Percentiles rank a stretch among this genome's conserved stretches.
Evolutionary conservation across 2,797 vertebrate genomes (phyloP).

Genomic region (Gambelia wislizenii): DNA sequence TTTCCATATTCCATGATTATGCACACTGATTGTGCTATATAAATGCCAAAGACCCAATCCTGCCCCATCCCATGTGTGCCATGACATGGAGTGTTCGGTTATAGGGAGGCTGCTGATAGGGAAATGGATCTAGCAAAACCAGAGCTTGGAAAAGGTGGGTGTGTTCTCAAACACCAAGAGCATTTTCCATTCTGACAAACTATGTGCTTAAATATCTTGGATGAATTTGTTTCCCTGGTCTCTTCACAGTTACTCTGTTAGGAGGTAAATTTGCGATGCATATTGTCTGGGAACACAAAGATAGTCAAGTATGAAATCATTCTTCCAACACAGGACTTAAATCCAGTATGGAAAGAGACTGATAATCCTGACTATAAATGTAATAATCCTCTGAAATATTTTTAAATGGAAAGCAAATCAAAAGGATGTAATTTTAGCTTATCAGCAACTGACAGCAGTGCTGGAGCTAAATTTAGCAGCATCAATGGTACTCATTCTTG

Average conservation of each 20-base stretch:
- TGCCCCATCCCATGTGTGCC: background rate
- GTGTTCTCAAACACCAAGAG: background rate
- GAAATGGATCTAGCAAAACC: too few species aligned
- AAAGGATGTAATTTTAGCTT: constrained; percentile 71
- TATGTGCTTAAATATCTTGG: constrained; percentile 10
- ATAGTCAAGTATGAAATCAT: constrained; percentile 65
- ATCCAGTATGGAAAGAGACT: constrained; percentile 46
- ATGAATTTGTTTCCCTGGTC: background rate
- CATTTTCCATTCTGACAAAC: constrained; percentile 27
- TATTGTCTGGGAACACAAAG: constrained; percentile 62
- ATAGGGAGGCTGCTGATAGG: background rate
- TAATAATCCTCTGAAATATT: constrained; percentile 68
- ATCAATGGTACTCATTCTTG: constrained; percentile 37
- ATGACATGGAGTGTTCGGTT: background rate
- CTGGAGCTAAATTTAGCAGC: constrained; percentile 64
- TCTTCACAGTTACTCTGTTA: constrained; percentile 38
- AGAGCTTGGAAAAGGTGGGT: too few species aligned
- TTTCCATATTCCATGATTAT: too few species aligned
- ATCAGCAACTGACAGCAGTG: constrained; percentile 63
- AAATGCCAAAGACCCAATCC: background rate
- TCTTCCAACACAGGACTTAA: constrained; percentile 53
- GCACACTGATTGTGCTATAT: background rate
- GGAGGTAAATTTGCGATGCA: constrained; percentile 50
- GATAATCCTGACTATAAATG: constrained; percentile 68
- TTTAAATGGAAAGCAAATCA: constrained; percentile 65